Evolutionary conservation across 2,113 vertebrate species (phyloP), one percentile per base, ranked within the genome.

Genomic region (Albula goreensis): DNA sequence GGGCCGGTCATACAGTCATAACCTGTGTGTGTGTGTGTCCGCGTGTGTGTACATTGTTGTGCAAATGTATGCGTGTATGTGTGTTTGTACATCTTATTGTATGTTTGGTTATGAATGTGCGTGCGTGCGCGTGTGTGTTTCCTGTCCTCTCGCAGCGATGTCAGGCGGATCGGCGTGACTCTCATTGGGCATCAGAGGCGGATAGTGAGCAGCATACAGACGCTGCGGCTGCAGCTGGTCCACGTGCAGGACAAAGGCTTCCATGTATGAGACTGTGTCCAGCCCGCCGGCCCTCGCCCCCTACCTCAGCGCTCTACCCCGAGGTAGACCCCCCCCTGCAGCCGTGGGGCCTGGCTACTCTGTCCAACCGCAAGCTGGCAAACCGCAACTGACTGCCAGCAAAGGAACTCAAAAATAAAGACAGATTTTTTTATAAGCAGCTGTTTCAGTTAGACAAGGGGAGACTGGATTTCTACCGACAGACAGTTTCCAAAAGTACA

Each of bases 201-300:
- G 94, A 99, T 99, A 97, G 96, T 99, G 93, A 99, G 98, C 97
- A 99, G 98, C 95, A 98, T 99, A 96, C 98, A 99, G 94, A 98
- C 97, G 88, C 97, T 99, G 90, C 96, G 97, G 90, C 96, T 98
- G 93, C 98, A 99, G 91, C 95, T 99, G 94, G 97, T 97, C 94
- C 98, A 98, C 93, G 96, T 98, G 96, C 98, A 99, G 91, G 97
- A 98, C 90, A 98, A 96, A 89, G 97, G 97, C 94, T 99, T 98
- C 94, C 97, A 99, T 91, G 97, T 99, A 96, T 99, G 96, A 99
- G 95, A 4, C 17, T 56, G 52, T 85, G 95, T 94, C 94, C 85
- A 94, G 91, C 93, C 90, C 90, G 85, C 49, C 57, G 25, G 50
- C 74, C 17, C 91, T 93, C 85, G 89, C 90, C 94, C 92, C 60